phyloP scores from a whole-genome alignment of 2,113 vertebrate species.

The Ceyx melanurus region DNA sequence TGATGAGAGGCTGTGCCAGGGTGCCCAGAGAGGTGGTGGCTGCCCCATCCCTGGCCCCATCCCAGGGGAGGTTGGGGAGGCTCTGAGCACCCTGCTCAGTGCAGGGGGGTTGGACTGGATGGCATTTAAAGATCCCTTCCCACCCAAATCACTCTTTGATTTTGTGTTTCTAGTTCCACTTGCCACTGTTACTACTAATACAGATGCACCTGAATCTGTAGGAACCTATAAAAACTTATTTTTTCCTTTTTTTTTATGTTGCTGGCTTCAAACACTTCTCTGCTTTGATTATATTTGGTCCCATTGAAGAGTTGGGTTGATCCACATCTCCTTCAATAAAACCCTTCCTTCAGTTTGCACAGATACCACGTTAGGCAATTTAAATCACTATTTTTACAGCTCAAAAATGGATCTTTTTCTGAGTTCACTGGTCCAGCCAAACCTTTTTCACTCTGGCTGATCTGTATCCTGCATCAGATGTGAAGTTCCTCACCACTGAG shows the following conservation, averaged over 20 bases:
- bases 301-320: neutral
- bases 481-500: neutral
- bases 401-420: neutral
- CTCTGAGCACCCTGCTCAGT: too few species aligned
- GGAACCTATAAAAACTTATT: neutral
- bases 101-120: too few species aligned
- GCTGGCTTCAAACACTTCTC: neutral
- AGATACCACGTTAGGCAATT: accelerated
- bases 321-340: neutral
- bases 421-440: neutral
- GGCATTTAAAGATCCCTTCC: neutral
- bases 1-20: too few species aligned
- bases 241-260: neutral
- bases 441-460: neutral
- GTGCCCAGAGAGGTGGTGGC: neutral
- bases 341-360: neutral
- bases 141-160: neutral
- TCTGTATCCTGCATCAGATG: neutral
- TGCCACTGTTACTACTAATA: neutral
- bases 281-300: neutral
- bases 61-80: too few species aligned
- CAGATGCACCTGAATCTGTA: neutral
- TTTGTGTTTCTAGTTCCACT: neutral
- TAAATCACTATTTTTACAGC: neutral
- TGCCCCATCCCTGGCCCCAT: too few species aligned